These are phyloP conservation scores for Sphinx pinastri DNA, from an alignment of 2,888 invertebrate species.

Conservation along the genomic window DNA sequence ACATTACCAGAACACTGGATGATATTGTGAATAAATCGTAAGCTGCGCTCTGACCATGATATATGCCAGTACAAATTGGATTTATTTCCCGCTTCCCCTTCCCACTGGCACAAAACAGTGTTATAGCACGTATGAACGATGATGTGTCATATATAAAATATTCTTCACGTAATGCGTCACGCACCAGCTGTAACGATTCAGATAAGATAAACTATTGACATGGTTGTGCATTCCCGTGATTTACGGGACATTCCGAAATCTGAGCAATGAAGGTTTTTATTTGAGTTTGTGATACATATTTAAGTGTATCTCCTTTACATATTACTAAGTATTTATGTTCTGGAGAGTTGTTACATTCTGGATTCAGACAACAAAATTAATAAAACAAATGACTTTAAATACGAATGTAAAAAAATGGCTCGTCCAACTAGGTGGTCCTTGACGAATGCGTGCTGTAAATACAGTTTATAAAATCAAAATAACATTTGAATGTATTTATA, in stretches of 20 bases:
- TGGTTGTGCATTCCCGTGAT: conserved; percentile 39
- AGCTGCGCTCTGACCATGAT: conserved; percentile 74
- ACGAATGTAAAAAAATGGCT: no score
- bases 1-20: conserved; percentile 33
- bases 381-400: no score
- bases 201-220: conserved; percentile 55
- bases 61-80: conserved; percentile 80
- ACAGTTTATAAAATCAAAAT: no score
- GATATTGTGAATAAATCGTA: conserved; percentile 76
- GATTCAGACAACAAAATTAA: no score
- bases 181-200: conserved; percentile 56
- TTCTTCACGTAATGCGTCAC: conserved; percentile 66
- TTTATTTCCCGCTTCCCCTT: conserved; percentile 75
- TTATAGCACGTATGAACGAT: conserved; percentile 78
- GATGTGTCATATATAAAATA: conserved; percentile 77
- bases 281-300: not conserved
- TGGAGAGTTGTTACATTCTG: no score
- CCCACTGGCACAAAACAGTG: conserved; percentile 71
- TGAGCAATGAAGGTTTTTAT: not conserved
- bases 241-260: not conserved
- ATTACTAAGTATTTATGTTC: no score
- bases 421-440: no score
- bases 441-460: no score
- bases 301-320: no score
- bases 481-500: no score